A percentile compares a stretch with the other conserved stretches of the same genome.
These are phyloP conservation scores for Antrozous pallidus DNA, from an alignment of 2,797 vertebrate species.

Conservation along the genomic window DNA sequence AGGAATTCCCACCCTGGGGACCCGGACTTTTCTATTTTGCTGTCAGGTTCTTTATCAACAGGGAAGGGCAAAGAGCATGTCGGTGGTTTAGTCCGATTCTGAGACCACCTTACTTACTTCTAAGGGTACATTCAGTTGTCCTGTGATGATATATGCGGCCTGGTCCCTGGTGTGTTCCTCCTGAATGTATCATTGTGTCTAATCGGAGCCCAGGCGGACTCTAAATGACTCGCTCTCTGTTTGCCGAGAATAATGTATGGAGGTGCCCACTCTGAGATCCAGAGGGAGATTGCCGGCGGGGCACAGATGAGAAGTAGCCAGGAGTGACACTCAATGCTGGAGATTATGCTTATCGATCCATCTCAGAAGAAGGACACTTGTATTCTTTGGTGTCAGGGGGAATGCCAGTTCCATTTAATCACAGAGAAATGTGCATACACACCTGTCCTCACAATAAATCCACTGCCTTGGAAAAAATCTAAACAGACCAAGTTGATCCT, in stretches of 20 bases:
- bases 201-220: slow-evolving; percentile 33
- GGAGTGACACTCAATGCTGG: neutral
- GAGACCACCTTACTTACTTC: neutral
- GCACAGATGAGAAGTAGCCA: neutral
- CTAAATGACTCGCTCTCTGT: slow-evolving; percentile 16
- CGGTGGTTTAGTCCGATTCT: neutral
- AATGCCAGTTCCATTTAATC: slow-evolving; percentile 46
- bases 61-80: neutral
- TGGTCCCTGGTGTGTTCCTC: neutral
- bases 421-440: slow-evolving; percentile 46
- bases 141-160: neutral
- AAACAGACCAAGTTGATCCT: slow-evolving; percentile 1
- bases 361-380: neutral
- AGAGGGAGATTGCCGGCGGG: slow-evolving; percentile 22
- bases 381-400: slow-evolving; percentile 21
- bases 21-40: neutral
- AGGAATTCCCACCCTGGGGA: neutral
- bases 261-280: slow-evolving; percentile 46
- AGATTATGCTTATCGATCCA: slow-evolving; percentile 5
- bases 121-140: neutral
- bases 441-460: slow-evolving; percentile 43
- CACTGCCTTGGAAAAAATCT: neutral
- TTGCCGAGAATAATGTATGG: slow-evolving; percentile 53
- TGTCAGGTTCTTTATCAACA: neutral
- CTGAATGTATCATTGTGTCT: slow-evolving; percentile 54